Base-by-base conservation (phyloP, 2,797 vertebrate genomes). In the Microcaecilia unicolor region DNA sequence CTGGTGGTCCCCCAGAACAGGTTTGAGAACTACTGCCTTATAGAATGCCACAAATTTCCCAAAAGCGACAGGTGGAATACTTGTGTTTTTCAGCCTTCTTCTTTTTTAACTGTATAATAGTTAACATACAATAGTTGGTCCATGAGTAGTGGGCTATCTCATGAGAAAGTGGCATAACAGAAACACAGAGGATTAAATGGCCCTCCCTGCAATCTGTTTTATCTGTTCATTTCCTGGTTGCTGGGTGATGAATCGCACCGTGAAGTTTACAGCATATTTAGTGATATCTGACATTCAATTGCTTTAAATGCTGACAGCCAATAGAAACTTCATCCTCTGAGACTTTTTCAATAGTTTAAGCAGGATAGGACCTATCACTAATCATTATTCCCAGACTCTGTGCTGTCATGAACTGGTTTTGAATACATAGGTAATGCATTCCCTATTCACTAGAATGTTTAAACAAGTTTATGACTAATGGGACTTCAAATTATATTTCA, bases 111-210 rank as follows among this genome's bases (percentile, higher is more conserved):
- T 47, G 17, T 3, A 1, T n/a, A 12, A 17, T 41, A 39, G 41
- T 70, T 66, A 64, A 57, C 60, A 44, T 42, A 34, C 17, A 41
- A 34, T 62, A 46, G n/a, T n/a, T n/a, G n/a, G n/a, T n/a, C n/a
- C n/a, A n/a, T n/a, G n/a, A n/a, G n/a, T n/a, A n/a, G n/a, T n/a
- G n/a, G n/a, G n/a, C n/a, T n/a, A n/a, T n/a, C n/a, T n/a, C n/a
- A n/a, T n/a, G n/a, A n/a, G n/a, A n/a, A n/a, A n/a, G n/a, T n/a
- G n/a, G n/a, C n/a, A n/a, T n/a, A n/a, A n/a, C n/a, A n/a, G n/a
- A n/a, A n/a, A n/a, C n/a, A n/a, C n/a, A n/a, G n/a, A 37, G 36
- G 63, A 51, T 30, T 28, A 9, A 34, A 9, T 13, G 3, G 33
- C n/a, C 28, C 37, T 55, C 23, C 21, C 41, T 6, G 3, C 9